These are phyloP conservation scores for Gobio occitaniae DNA, from an alignment of 2,797 vertebrate genomes.

Conservation along the genomic window DNA sequence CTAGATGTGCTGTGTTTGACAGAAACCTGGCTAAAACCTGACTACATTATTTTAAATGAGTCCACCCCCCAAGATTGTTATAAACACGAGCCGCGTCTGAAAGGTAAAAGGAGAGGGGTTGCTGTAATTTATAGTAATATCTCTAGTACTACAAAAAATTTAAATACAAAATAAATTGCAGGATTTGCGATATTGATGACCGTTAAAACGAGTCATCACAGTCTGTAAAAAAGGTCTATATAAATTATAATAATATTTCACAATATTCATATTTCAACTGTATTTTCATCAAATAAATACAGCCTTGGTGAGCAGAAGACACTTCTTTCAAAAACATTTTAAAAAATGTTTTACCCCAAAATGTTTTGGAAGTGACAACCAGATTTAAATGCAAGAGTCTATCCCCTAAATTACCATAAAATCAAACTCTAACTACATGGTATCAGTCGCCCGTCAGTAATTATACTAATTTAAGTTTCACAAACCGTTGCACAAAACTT, in stretches of 20 bases:
- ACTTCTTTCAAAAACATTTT: neutral
- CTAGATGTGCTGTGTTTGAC: no score
- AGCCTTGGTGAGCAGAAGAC: neutral
- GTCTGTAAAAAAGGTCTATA: no score
- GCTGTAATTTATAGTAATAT: no score
- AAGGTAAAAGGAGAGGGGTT: no score
- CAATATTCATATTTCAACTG: neutral
- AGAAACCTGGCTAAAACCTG: no score
- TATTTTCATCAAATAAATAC: neutral
- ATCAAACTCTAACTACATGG: neutral
- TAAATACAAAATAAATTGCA: no score
- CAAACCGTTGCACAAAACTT: neutral
- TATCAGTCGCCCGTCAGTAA: constrained; percentile 4
- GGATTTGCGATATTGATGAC: no score
- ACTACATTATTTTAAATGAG: no score
- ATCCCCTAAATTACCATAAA: neutral
- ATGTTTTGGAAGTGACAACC: neutral
- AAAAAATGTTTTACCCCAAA: neutral
- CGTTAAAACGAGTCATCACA: no score
- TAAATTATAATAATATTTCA: neutral
- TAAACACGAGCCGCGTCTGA: no score
- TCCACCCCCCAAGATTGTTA: no score
- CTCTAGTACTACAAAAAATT: no score
- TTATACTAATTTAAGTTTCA: neutral
- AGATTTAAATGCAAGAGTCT: neutral